Evolutionary conservation across 2,113 vertebrate genomes (phyloP).

Genomic region (Cacatua alba): DNA sequence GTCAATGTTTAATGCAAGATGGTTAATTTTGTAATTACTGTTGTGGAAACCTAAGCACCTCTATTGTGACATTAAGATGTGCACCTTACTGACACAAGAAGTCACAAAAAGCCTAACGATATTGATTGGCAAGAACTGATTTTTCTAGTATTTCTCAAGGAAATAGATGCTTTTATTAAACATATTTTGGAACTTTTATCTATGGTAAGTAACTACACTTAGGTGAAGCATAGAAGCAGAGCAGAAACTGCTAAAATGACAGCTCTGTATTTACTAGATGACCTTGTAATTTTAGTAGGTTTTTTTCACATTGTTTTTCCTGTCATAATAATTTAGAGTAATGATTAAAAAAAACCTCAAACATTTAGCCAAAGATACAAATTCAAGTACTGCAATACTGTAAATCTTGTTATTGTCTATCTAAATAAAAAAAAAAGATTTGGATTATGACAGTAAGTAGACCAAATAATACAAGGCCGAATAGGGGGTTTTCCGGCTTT

Average conservation of each 20-base stretch:
- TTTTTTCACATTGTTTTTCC: not conserved
- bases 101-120: not conserved
- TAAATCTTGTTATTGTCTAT: not conserved
- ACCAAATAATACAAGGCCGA: not conserved
- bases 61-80: not conserved
- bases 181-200: not conserved
- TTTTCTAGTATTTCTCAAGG: not conserved
- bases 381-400: not conserved
- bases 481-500: rapidly evolving
- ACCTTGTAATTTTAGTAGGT: not conserved
- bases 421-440: not conserved
- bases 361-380: not conserved
- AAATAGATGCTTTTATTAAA: not conserved
- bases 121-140: not conserved
- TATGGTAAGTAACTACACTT: constrained; percentile 58
- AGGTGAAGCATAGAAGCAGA: constrained; percentile 45
- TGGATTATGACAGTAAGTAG: not conserved
- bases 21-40: constrained; percentile 49
- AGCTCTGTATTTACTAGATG: not conserved
- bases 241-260: constrained; percentile 20
- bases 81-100: not conserved
- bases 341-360: not conserved
- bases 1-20: constrained; percentile 1
- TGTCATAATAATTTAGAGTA: not conserved
- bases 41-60: constrained; percentile 5